A percentile compares a stretch with the other conserved stretches of the same genome.
Conservation (phyloP, 2,888 invertebrate genomes). For the Trileptium ribeirensis region DNA sequence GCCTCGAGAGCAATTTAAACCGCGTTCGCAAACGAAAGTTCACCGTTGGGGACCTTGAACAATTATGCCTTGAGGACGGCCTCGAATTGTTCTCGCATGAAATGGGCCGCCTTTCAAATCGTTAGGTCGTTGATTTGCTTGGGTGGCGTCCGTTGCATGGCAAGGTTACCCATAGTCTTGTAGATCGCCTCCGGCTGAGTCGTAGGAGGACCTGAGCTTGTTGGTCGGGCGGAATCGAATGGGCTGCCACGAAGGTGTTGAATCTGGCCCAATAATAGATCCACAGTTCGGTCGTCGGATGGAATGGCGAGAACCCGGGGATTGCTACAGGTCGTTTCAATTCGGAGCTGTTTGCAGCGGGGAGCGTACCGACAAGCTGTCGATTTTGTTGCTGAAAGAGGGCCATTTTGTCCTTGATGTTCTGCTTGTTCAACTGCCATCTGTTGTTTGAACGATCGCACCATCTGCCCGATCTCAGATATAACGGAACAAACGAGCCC, state of each 20-base stretch:
- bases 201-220: constrained; percentile 10
- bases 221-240: constrained; percentile 1
- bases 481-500: no score
- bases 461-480: no score
- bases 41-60: constrained; percentile 33
- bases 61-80: constrained; percentile 31
- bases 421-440: not conserved
- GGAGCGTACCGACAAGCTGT: not conserved
- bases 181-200: constrained; percentile 25
- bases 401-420: not conserved
- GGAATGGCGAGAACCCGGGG: constrained; percentile 1
- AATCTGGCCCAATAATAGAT: constrained; percentile 2
- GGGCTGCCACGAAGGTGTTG: constrained; percentile 5
- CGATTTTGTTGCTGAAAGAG: not conserved
- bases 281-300: constrained; percentile 25
- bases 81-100: no score
- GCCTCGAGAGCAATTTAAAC: not conserved
- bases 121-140: no score
- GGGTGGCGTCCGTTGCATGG: no score
- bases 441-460: no score
- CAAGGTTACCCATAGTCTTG: constrained; percentile 5
- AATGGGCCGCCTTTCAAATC: no score
- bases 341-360: not conserved
- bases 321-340: not conserved
- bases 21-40: not conserved